A percentile compares a stretch with the other conserved stretches of the same genome.
Evolutionary conservation across 2,888 invertebrate species (phyloP).

Genomic region (Plutella xylostella): DNA sequence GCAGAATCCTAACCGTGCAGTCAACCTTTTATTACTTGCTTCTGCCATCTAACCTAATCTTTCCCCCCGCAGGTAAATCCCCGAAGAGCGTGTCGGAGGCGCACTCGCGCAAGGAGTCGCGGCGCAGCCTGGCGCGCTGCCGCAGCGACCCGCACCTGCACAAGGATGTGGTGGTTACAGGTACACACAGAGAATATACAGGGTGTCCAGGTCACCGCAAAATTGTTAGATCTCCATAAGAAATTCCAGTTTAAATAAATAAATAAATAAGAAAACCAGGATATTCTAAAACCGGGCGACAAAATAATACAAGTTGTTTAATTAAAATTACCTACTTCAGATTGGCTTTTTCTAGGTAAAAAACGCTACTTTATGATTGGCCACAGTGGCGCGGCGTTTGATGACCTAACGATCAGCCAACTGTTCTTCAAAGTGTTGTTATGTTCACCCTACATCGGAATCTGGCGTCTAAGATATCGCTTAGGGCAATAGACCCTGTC

Average conservation of each 20-base stretch:
- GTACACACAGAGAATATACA: conserved; percentile 19
- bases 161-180: conserved; percentile 28
- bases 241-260: not conserved
- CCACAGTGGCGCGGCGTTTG: too few species aligned
- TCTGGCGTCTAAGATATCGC: too few species aligned
- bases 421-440: too few species aligned
- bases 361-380: too few species aligned
- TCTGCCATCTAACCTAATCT: too few species aligned
- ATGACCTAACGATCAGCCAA: too few species aligned
- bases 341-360: too few species aligned
- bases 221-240: not conserved
- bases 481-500: too few species aligned
- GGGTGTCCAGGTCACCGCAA: not conserved
- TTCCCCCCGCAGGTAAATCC: conserved; percentile 50
- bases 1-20: not conserved
- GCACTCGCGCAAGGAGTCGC: conserved; percentile 43
- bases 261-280: conserved; percentile 13
- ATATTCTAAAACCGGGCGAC: too few species aligned
- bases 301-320: too few species aligned
- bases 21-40: not conserved
- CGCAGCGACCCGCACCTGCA: conserved; percentile 57
- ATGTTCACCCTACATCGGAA: too few species aligned
- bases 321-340: too few species aligned
- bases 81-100: conserved; percentile 41
- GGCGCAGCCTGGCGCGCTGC: conserved; percentile 37